Percentiles rank a stretch among this genome's conserved stretches.
Evolutionary conservation across 2,888 invertebrate species (phyloP).

Genomic region (Cryptocheilus praepositus): DNA sequence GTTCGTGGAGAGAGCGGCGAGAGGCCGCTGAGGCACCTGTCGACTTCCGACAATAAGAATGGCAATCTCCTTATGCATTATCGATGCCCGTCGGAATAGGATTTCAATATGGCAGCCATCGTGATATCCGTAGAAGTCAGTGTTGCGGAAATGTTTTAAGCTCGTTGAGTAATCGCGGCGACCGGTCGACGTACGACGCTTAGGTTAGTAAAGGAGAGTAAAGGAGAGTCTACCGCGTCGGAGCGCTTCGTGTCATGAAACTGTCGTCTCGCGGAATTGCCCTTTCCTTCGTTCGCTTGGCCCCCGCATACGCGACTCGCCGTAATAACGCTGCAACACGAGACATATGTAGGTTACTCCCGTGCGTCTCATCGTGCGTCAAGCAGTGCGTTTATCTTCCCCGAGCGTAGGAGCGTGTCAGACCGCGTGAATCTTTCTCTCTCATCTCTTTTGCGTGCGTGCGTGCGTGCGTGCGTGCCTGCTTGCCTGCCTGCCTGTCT

Average conservation of each 20-base stretch:
- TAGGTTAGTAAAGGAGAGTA: constrained; percentile 64
- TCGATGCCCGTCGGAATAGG: constrained; percentile 50
- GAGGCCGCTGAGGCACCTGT: too few relatives aligned
- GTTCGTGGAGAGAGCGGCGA: too few relatives aligned
- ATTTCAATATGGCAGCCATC: constrained; percentile 67
- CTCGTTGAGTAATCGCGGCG: constrained; percentile 61
- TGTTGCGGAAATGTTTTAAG: constrained; percentile 67
- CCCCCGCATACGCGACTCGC: constrained; percentile 25
- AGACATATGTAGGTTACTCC: constrained; percentile 3
- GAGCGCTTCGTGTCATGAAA: constrained; percentile 46
- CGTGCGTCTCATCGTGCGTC: constrained; percentile 24
- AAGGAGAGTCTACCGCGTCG: constrained; percentile 19
- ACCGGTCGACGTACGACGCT: constrained; percentile 64
- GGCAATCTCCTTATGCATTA: constrained; percentile 12
- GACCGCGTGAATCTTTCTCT: constrained; percentile 12
- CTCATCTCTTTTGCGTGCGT: constrained; percentile 16
- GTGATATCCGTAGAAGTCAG: constrained; percentile 63
- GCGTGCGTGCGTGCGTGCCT: background rate
- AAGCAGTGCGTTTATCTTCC: constrained; percentile 15
- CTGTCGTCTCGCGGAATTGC: constrained; percentile 31
- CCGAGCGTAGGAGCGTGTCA: constrained; percentile 12
- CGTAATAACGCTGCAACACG: constrained; percentile 27
- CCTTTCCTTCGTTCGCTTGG: constrained; percentile 18
- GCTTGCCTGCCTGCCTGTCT: background rate
- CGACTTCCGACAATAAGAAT: background rate